These are phyloP conservation scores for Ophthalmolycus amberensis DNA, from an alignment of 2,113 vertebrate species.

Conservation along the genomic window DNA sequence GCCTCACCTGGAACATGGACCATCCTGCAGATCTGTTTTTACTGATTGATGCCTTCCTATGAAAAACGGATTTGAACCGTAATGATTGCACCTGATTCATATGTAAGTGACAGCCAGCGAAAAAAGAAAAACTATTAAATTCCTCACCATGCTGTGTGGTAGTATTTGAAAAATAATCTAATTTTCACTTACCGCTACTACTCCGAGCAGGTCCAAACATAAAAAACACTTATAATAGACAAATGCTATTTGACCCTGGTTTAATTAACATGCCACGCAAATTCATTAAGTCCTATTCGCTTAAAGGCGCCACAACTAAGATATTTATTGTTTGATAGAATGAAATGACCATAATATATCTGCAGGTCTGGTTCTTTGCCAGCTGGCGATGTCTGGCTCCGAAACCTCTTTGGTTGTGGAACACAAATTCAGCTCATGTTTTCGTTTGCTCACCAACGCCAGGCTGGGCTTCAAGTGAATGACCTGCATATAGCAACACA, in stretches of 20 bases:
- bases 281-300: conserved; percentile 54
- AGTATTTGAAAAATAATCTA: background rate
- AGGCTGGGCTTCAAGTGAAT: conserved; percentile 7
- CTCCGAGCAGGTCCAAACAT: conserved; percentile 10
- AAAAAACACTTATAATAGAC: conserved; percentile 55
- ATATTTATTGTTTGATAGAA: conserved; percentile 52
- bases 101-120: background rate
- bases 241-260: conserved; percentile 57
- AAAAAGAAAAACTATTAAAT: conserved; percentile 22
- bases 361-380: conserved; percentile 33
- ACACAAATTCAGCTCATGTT: conserved; percentile 27
- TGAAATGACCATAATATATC: conserved; percentile 47
- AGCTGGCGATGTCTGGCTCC: conserved; percentile 49
- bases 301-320: conserved; percentile 47
- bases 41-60: background rate
- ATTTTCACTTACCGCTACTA: conserved; percentile 7
- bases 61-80: background rate
- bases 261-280: conserved; percentile 56
- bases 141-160: background rate
- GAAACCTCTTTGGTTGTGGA: conserved; percentile 44
- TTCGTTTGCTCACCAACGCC: conserved; percentile 21
- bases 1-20: background rate
- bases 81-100: background rate
- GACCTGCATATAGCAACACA: conserved; percentile 7
- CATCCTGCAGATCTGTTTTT: background rate